A percentile compares a stretch with the other conserved stretches of the same genome.
phyloP scores from a whole-genome alignment of 2,113 vertebrate genomes.

The Indicator maculatus region DNA sequence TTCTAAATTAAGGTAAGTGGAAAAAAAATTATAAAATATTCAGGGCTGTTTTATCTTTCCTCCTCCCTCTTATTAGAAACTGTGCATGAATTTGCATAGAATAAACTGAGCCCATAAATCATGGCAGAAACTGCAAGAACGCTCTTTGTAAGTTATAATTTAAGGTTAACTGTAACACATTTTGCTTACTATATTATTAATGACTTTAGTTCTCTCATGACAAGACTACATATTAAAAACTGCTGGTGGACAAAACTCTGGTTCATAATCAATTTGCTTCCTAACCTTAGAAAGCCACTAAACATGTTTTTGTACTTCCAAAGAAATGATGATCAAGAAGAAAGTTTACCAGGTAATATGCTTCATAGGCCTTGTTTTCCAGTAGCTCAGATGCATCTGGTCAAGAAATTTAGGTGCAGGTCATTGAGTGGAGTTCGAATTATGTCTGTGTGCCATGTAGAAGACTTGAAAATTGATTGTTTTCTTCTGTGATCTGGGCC shows the following conservation, averaged over 20 bases:
- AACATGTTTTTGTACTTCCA: slow-evolving; percentile 44
- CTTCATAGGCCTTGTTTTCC: not conserved
- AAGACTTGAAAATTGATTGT: not conserved
- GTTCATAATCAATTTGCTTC: slow-evolving; percentile 80
- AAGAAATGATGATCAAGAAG: slow-evolving; percentile 25
- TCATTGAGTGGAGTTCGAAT: not conserved
- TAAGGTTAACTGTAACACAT: slow-evolving; percentile 87
- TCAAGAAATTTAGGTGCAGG: not conserved
- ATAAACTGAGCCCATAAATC: slow-evolving; percentile 87
- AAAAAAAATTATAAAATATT: slow-evolving; percentile 87
- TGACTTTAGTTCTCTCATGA: slow-evolving; percentile 82
- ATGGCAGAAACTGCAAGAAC: slow-evolving; percentile 82
- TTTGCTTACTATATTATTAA: slow-evolving; percentile 87
- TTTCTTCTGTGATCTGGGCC: not conserved
- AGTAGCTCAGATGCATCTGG: not conserved
- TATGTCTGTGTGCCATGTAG: fast-evolving
- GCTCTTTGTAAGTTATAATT: slow-evolving; percentile 86
- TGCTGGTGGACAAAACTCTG: slow-evolving; percentile 80
- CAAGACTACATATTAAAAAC: slow-evolving; percentile 84
- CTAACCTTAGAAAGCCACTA: slow-evolving; percentile 68
- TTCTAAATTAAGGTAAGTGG: slow-evolving; percentile 90
- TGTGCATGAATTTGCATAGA: slow-evolving; percentile 87
- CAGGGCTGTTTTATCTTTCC: slow-evolving; percentile 84
- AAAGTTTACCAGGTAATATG: not conserved
- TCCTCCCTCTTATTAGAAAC: slow-evolving; percentile 87